Base-by-base conservation (phyloP, 2,113 vertebrate species). In the Epinephelus moara region DNA sequence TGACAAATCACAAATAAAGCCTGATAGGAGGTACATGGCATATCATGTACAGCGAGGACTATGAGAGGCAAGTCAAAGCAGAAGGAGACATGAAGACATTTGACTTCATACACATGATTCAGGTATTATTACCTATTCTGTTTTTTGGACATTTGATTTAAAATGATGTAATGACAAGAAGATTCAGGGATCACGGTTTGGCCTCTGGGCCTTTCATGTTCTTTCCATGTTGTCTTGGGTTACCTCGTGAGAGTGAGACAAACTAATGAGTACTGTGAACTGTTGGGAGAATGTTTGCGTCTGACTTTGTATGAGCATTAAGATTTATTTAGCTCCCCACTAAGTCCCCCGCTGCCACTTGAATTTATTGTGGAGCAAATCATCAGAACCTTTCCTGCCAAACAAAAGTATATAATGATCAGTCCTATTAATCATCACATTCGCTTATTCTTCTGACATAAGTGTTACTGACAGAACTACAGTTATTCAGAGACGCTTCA, bases 71-170 rank as follows among this genome's bases (percentile, higher is more conserved):
- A 91, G 89, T 94, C 60, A 95, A 92, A 25, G 88, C 86, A 69
- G 93, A 94, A 87, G 95, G 94, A 68, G 89, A 94, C 21, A 4
- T 89, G 73, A 95, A 95, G 90, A 97, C 88, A 80, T 98, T 96
- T 95, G 96, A 97, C 86, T 96, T 99, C 81, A 97, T 98, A 91
- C 96, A 98, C 90, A 97, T 98, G 97, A 95, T 98, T 89, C 97
- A 98, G 97, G 97, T 98, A 93, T 93, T 13, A 0, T 30, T 13
- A 61, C 15, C 37, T 9, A 27, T 40, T 40, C 9, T 1, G 15
- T 4, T 74, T 52, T 70, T 12, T 69, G 14, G 3, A 23, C 15
- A 50, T 56, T 61, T 0, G 19, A 3, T 70, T 49, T 6, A 60
- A 21, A 55, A 53, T 45, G 0, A 33, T 52, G 53, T 5, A 33